Conservation (phyloP, 2,888 invertebrate species). For the Perizoma flavofasciatum region DNA sequence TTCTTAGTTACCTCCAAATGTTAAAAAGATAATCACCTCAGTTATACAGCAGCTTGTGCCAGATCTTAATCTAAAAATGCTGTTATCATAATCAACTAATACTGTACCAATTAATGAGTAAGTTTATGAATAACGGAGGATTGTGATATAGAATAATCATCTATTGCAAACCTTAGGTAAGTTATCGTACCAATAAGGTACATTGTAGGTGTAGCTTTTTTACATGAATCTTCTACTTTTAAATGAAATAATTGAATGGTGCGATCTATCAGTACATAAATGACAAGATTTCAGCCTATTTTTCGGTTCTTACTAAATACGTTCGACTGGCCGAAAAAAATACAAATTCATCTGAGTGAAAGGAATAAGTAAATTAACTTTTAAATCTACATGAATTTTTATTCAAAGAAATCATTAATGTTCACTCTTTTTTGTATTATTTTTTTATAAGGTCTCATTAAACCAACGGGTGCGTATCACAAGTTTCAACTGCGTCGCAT, state of each 20-base stretch:
- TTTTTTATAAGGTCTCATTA: too few species aligned
- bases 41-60: too few species aligned
- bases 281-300: slow-evolving; percentile 2
- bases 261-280: background rate
- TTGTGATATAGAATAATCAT: slow-evolving; percentile 74
- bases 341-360: too few species aligned
- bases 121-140: slow-evolving; percentile 59
- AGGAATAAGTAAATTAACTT: too few species aligned
- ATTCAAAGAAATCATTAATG: too few species aligned
- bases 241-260: slow-evolving; percentile 13
- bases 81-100: slow-evolving; percentile 47
- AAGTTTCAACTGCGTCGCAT: too few species aligned
- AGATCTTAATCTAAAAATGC: background rate
- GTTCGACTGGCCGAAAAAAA: too few species aligned
- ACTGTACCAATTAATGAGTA: slow-evolving; percentile 53
- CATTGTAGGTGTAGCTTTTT: slow-evolving; percentile 30
- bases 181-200: slow-evolving; percentile 36
- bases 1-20: too few species aligned
- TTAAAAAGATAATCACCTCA: too few species aligned
- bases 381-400: too few species aligned
- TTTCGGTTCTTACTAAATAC: background rate
- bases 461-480: too few species aligned
- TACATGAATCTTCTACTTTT: slow-evolving; percentile 32
- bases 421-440: too few species aligned
- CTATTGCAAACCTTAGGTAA: slow-evolving; percentile 52